phyloP scores from a whole-genome alignment of 2,888 invertebrate species.

The Pollenia amentaria region DNA sequence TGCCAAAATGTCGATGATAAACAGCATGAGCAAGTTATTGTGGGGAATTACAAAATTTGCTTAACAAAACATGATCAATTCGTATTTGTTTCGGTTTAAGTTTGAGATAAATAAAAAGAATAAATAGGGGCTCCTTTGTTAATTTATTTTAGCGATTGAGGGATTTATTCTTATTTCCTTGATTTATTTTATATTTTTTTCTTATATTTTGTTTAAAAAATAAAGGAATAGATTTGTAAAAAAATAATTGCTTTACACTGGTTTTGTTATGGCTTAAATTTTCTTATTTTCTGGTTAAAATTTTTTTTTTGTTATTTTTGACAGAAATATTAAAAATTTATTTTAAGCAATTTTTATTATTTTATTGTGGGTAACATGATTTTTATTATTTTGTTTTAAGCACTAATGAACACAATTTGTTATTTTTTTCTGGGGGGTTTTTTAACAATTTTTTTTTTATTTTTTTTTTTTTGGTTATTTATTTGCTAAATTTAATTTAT shows the following conservation, averaged over 20 bases:
- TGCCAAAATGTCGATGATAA: slow-evolving; percentile 21
- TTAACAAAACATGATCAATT: slow-evolving; percentile 29
- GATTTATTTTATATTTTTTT: background rate
- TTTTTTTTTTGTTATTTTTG: slow-evolving; percentile 6
- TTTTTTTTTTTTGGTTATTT: slow-evolving; percentile 29
- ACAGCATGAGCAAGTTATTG: slow-evolving; percentile 39
- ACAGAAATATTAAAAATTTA: slow-evolving; percentile 18
- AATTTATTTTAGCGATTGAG: background rate
- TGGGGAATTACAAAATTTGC: slow-evolving; percentile 31
- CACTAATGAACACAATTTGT: slow-evolving; percentile 73
- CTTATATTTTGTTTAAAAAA: background rate
- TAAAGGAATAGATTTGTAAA: slow-evolving; percentile 11
- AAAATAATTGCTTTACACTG: slow-evolving; percentile 22
- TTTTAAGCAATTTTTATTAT: background rate
- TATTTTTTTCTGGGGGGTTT: slow-evolving; percentile 23
- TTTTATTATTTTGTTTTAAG: slow-evolving; percentile 42
- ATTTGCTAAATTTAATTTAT: slow-evolving; percentile 30
- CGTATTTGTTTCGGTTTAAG: slow-evolving; percentile 29
- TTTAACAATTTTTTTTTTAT: slow-evolving; percentile 23
- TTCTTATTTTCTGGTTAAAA: slow-evolving; percentile 5
- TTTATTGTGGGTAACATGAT: slow-evolving; percentile 26
- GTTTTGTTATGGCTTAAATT: background rate
- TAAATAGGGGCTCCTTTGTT: background rate
- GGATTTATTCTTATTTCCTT: background rate
- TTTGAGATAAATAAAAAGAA: background rate